phyloP scores from a whole-genome alignment of 2,113 vertebrate genomes.

The Hucho hucho region DNA sequence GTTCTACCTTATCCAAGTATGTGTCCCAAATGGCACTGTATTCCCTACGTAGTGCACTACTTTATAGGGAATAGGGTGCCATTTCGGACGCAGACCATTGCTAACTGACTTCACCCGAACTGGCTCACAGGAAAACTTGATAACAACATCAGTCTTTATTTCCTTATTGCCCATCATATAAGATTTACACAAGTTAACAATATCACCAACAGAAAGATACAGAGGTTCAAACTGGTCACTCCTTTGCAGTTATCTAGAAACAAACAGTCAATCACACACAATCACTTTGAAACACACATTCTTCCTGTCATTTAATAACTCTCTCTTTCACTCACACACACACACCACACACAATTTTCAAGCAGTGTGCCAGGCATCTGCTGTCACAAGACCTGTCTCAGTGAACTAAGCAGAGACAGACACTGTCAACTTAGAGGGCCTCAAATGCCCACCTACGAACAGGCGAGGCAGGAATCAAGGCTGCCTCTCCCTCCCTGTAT shows the following conservation, averaged over 20 bases:
- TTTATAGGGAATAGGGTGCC: background rate
- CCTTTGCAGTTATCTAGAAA: background rate
- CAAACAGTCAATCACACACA: slow-evolving; percentile 27
- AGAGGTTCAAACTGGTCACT: background rate
- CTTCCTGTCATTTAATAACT: slow-evolving; percentile 38
- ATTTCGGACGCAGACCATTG: background rate
- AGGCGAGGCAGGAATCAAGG: slow-evolving; percentile 71
- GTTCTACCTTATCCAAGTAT: no score
- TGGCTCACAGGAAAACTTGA: slow-evolving; percentile 10
- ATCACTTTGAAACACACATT: slow-evolving; percentile 16
- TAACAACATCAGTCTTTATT: slow-evolving; percentile 9
- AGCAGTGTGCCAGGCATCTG: slow-evolving; percentile 72
- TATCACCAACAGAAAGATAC: background rate
- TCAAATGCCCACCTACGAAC: slow-evolving; percentile 73
- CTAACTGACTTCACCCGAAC: slow-evolving; percentile 47
- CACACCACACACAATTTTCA: slow-evolving; percentile 66
- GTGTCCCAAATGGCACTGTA: no score
- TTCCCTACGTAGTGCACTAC: background rate
- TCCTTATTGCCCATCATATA: background rate
- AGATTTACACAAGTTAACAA: background rate
- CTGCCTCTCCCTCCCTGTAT: slow-evolving; percentile 70
- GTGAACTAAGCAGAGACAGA: slow-evolving; percentile 75
- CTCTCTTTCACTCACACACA: slow-evolving; percentile 33
- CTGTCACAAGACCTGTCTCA: slow-evolving; percentile 74
- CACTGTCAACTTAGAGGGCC: slow-evolving; percentile 77